phyloP scores from a whole-genome alignment of 2,113 vertebrate genomes.

The Peromyscus leucopus region DNA sequence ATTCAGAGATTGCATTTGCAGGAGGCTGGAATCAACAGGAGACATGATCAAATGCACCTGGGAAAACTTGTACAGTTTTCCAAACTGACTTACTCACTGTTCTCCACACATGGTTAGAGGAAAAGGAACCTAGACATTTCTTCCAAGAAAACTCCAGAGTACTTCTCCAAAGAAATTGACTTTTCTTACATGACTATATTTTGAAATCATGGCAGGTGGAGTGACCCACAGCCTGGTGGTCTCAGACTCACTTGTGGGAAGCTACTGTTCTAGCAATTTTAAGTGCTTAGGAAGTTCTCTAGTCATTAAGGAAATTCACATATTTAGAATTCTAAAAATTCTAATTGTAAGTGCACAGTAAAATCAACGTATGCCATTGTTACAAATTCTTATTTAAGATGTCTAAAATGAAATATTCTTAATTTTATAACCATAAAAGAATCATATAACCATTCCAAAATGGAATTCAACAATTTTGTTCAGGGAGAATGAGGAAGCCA shows the following conservation, averaged over 20 bases:
- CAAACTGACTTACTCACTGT: background rate
- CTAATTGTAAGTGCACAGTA: background rate
- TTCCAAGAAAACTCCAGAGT: background rate
- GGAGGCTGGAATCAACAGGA: background rate
- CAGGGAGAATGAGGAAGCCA: background rate
- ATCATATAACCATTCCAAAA: background rate
- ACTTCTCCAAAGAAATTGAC: background rate
- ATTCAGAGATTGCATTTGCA: conserved; percentile 10
- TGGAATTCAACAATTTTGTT: background rate
- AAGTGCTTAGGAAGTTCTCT: background rate
- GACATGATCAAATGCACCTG: background rate
- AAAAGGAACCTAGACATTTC: background rate
- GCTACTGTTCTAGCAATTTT: background rate
- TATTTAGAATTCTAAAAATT: background rate
- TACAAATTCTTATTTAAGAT: conserved; percentile 17
- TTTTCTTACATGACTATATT: background rate
- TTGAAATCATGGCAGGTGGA: background rate
- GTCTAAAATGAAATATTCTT: background rate
- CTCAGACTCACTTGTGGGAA: background rate
- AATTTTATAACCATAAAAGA: background rate
- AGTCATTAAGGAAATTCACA: background rate
- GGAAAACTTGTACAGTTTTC: background rate
- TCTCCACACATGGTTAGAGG: background rate
- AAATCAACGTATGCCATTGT: background rate
- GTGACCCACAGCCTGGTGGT: background rate